Conservation (phyloP, 1,140 invertebrate genomes). For the Lepidurus packardi region DNA sequence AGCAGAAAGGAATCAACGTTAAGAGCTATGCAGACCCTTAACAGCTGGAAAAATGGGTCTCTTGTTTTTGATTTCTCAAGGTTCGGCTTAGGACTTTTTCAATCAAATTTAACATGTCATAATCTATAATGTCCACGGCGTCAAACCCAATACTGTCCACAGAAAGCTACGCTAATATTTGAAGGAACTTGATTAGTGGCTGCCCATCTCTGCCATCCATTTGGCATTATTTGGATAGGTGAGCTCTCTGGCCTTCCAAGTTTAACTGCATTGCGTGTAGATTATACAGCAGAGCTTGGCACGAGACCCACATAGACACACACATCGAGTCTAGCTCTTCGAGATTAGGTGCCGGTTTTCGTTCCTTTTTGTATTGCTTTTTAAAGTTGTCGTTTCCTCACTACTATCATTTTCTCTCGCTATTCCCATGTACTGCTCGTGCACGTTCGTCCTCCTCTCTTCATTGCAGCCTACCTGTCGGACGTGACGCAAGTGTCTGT, state of each 20-base stretch:
- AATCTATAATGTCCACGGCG: no score
- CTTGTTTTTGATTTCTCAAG: background rate
- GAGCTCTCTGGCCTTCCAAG: background rate
- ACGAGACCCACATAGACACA: background rate
- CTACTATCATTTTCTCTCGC: background rate
- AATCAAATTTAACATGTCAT: no score
- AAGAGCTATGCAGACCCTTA: background rate
- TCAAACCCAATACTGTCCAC: no score
- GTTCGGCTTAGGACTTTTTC: no score
- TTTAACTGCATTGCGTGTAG: background rate
- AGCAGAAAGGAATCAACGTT: background rate
- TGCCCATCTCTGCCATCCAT: no score
- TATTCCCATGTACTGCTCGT: background rate
- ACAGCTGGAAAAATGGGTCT: background rate
- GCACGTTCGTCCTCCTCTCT: background rate
- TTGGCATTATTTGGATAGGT: background rate
- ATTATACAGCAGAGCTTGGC: background rate
- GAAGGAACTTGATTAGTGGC: no score
- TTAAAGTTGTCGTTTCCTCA: background rate
- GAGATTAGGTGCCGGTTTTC: background rate
- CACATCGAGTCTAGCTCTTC: background rate
- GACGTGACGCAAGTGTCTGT: background rate
- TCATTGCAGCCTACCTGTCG: background rate
- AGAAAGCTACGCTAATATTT: no score
- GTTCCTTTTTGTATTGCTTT: background rate